Conservation (phyloP, 2,888 invertebrate genomes). For the Scrobipalpa costella region DNA sequence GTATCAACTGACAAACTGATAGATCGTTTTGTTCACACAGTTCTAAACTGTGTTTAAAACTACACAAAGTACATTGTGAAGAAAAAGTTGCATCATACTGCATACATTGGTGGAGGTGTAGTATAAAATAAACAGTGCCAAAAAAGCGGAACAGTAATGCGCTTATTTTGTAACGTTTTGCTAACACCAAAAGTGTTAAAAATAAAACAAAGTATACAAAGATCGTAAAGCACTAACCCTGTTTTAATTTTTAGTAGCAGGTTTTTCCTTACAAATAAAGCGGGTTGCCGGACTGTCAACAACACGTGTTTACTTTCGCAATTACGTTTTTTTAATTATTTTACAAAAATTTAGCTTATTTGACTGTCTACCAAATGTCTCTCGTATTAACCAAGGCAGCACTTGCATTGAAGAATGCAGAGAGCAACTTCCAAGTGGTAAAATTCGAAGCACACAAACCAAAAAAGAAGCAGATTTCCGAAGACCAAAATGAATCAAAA, state of each 20-base stretch:
- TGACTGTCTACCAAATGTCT: slow-evolving; percentile 50
- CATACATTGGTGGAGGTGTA: too few relatives aligned
- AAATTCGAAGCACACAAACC: slow-evolving; percentile 78
- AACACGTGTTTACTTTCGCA: slow-evolving; percentile 13
- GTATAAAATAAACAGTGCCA: too few relatives aligned
- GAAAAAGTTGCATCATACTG: too few relatives aligned
- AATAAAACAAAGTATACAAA: not conserved
- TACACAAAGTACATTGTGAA: not conserved
- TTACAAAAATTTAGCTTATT: not conserved
- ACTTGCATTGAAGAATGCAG: slow-evolving; percentile 64
- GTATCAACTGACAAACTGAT: not conserved
- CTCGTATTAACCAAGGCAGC: slow-evolving; percentile 78
- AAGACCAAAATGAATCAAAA: slow-evolving; percentile 38
- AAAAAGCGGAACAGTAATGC: not conserved
- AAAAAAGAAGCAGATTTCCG: slow-evolving; percentile 58
- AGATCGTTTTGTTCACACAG: not conserved
- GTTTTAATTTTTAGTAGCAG: not conserved
- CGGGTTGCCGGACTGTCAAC: not conserved
- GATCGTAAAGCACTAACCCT: not conserved
- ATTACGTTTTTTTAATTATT: not conserved
- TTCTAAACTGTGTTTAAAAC: not conserved
- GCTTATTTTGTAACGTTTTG: not conserved
- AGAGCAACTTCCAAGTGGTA: slow-evolving; percentile 70
- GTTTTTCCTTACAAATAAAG: not conserved
- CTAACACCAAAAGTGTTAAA: not conserved